Evolutionary conservation across 2,888 invertebrate species (phyloP).

Genomic region (Philereme transversata): DNA sequence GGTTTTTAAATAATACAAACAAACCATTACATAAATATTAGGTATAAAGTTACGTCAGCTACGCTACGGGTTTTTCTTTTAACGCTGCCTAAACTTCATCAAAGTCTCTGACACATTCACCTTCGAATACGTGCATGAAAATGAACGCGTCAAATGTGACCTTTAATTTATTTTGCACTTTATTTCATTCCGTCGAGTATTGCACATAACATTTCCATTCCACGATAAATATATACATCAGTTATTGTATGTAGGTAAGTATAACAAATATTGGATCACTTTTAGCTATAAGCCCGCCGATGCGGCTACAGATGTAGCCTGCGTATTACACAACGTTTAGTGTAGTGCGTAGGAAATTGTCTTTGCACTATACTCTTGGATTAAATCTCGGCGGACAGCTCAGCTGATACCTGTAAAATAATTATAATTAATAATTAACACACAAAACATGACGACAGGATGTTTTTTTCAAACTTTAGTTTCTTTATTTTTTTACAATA

Average conservation of each 20-base stretch:
- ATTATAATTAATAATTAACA: neutral
- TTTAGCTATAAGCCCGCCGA: constrained; percentile 40
- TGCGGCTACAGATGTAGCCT: constrained; percentile 31
- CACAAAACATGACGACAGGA: neutral
- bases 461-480: neutral
- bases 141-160: constrained; percentile 50
- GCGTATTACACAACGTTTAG: constrained; percentile 17
- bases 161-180: constrained; percentile 54
- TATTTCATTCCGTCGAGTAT: constrained; percentile 58
- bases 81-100: constrained; percentile 50
- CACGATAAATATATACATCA: constrained; percentile 63
- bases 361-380: constrained; percentile 50
- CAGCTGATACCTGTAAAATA: constrained; percentile 55
- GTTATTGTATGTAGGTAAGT: constrained; percentile 48
- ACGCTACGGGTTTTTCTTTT: constrained; percentile 27
- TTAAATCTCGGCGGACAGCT: constrained; percentile 64
- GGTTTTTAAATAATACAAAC: constrained; percentile 50
- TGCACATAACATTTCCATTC: constrained; percentile 66
- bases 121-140: constrained; percentile 45
- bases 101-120: constrained; percentile 51
- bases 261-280: constrained; percentile 42
- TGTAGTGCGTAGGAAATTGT: constrained; percentile 40
- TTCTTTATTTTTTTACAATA: neutral
- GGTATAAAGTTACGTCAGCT: constrained; percentile 40
- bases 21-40: constrained; percentile 48